Evolutionary conservation across 2,888 invertebrate species (phyloP).

Genomic region (Tillus elongatus): DNA sequence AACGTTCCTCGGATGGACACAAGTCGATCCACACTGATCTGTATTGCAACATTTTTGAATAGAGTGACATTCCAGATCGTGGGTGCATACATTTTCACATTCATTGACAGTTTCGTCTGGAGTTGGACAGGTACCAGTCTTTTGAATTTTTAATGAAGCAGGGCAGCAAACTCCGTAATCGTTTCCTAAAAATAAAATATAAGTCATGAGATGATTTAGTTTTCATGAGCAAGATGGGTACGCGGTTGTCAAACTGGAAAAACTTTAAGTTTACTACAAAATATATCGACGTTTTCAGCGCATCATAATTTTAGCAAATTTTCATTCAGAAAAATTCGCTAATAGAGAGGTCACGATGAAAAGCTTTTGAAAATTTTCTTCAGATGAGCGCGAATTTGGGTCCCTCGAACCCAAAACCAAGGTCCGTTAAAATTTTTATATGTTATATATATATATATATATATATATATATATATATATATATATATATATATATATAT

Average conservation of each 20-base stretch:
- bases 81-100: slow-evolving; percentile 62
- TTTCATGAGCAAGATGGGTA: background rate
- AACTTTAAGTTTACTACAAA: background rate
- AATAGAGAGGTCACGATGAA: no score
- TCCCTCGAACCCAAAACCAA: no score
- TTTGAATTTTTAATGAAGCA: slow-evolving; percentile 62
- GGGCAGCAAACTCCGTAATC: slow-evolving; percentile 87
- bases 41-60: slow-evolving; percentile 75
- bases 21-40: slow-evolving; percentile 63
- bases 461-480: no score
- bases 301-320: no score
- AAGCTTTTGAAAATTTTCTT: no score
- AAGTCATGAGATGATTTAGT: no score
- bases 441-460: no score
- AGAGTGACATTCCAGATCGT: slow-evolving; percentile 73
- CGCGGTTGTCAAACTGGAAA: background rate
- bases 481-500: no score
- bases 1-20: slow-evolving; percentile 65
- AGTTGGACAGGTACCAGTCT: slow-evolving; percentile 68
- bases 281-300: no score
- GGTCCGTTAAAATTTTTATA: no score
- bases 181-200: slow-evolving; percentile 46
- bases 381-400: no score
- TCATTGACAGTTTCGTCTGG: slow-evolving; percentile 41
- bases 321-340: no score